These are phyloP conservation scores for Aradophagus sp. DNA, from an alignment of 1,140 invertebrate species.

Conservation along the genomic window DNA sequence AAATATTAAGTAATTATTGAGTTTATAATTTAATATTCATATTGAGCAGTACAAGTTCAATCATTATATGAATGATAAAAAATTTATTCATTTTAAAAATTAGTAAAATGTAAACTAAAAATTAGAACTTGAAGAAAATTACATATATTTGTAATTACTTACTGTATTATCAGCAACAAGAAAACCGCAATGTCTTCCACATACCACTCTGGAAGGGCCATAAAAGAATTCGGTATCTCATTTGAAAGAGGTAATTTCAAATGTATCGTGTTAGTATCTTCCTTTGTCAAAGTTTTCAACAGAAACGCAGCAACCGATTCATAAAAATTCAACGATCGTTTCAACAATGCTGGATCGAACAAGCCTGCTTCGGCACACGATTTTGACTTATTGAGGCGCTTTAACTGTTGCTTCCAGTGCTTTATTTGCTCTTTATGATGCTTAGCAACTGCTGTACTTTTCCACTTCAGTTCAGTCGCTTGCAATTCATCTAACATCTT, in stretches of 20 bases:
- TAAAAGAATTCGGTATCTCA: conserved; percentile 84
- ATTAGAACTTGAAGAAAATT: too few relatives aligned
- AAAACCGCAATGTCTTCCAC: conserved; percentile 97
- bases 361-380: conserved; percentile 91
- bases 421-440: conserved; percentile 90
- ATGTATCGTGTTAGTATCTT: conserved; percentile 68
- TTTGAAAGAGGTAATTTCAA: conserved; percentile 76
- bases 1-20: conserved; percentile 58
- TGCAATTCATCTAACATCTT: conserved; percentile 92
- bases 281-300: conserved; percentile 78
- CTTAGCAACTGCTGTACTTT: conserved; percentile 83
- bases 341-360: conserved; percentile 86
- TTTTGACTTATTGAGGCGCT: conserved; percentile 84
- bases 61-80: too few relatives aligned
- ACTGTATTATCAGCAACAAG: conserved; percentile 93
- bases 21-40: too few relatives aligned
- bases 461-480: conserved; percentile 88
- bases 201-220: conserved; percentile 95
- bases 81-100: too few relatives aligned
- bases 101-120: too few relatives aligned
- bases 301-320: conserved; percentile 88
- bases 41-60: too few relatives aligned
- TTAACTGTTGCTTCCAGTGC: conserved; percentile 89
- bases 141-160: too few relatives aligned
- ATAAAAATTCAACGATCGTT: conserved; percentile 89